Percentiles rank a stretch among this genome's conserved stretches.
Conservation (phyloP, 2,797 vertebrate species). For the Hippocampus kuda region DNA sequence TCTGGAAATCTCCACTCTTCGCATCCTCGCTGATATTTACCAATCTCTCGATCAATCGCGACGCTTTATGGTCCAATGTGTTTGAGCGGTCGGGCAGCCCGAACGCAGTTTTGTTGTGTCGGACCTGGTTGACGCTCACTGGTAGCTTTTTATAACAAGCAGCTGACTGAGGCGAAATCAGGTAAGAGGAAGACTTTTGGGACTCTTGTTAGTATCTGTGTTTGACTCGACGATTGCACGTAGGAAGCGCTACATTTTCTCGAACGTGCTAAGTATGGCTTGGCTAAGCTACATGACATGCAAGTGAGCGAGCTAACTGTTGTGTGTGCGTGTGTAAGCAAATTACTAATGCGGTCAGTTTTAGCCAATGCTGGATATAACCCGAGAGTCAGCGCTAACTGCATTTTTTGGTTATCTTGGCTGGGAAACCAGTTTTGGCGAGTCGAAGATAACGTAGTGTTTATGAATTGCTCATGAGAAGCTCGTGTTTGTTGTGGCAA, state of each 20-base stretch:
- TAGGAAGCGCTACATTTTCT: neutral
- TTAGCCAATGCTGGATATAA: neutral
- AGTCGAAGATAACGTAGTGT: neutral
- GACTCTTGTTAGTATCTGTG: too few relatives aligned
- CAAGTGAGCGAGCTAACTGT: neutral
- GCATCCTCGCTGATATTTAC: constrained; percentile 7
- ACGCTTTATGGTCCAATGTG: constrained; percentile 50
- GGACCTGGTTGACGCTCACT: constrained; percentile 50
- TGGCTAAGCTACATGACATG: constrained; percentile 6
- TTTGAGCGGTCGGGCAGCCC: constrained; percentile 39
- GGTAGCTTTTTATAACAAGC: constrained; percentile 26
- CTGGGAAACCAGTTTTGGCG: neutral
- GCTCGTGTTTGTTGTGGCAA: neutral
- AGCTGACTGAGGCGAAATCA: constrained; percentile 24
- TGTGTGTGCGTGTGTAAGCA: neutral
- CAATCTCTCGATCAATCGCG: constrained; percentile 14
- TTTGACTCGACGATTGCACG: neutral
- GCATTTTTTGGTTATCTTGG: neutral
- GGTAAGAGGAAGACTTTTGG: constrained; percentile 24
- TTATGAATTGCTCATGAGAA: neutral
- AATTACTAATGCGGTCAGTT: neutral
- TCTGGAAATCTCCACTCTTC: constrained; percentile 1
- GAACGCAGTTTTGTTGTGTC: constrained; percentile 51
- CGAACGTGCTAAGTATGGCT: constrained; percentile 7
- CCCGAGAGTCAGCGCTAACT: neutral